Evolutionary conservation across 2,888 invertebrate genomes (phyloP).

Genomic region (Netelia fuscicornis): DNA sequence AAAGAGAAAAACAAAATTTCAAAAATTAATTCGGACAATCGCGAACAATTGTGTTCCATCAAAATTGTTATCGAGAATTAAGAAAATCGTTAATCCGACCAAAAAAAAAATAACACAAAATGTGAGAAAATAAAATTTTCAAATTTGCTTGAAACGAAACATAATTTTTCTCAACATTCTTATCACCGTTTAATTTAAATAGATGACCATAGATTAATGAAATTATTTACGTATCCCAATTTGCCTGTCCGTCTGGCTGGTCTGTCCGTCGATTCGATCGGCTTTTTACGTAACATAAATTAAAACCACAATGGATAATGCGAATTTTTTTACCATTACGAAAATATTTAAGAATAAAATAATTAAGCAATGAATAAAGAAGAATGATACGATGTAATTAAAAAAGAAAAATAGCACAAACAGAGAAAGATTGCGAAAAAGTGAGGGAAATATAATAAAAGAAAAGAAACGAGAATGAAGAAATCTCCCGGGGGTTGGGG

Average conservation of each 20-base stretch:
- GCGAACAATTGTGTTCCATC: neutral
- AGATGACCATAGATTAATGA: conserved; percentile 24
- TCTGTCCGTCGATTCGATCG: conserved; percentile 77
- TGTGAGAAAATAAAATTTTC: neutral
- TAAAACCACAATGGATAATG: conserved; percentile 5
- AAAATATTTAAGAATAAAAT: conserved; percentile 40
- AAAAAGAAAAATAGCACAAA: neutral
- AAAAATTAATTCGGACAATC: neutral
- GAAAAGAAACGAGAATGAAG: conserved; percentile 24
- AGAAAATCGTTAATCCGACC: neutral
- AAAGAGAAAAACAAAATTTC: neutral
- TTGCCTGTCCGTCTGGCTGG: conserved; percentile 78
- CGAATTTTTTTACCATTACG: conserved; percentile 6
- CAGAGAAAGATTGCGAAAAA: conserved; percentile 21
- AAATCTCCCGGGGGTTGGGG: conserved; percentile 68
- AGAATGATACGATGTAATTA: conserved; percentile 14
- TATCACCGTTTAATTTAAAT: conserved; percentile 5
- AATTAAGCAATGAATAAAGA: conserved; percentile 41
- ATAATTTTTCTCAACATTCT: conserved; percentile 32
- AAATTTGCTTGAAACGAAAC: neutral
- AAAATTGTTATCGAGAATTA: neutral
- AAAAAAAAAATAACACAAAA: neutral
- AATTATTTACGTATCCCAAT: conserved; percentile 50
- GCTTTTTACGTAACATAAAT: conserved; percentile 34
- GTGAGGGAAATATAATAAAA: conserved; percentile 46